These are phyloP conservation scores for Mnemiopsis leidyi DNA, from an alignment of 37 sponge, comb jelly and placozoan species.

Conservation along the genomic window DNA sequence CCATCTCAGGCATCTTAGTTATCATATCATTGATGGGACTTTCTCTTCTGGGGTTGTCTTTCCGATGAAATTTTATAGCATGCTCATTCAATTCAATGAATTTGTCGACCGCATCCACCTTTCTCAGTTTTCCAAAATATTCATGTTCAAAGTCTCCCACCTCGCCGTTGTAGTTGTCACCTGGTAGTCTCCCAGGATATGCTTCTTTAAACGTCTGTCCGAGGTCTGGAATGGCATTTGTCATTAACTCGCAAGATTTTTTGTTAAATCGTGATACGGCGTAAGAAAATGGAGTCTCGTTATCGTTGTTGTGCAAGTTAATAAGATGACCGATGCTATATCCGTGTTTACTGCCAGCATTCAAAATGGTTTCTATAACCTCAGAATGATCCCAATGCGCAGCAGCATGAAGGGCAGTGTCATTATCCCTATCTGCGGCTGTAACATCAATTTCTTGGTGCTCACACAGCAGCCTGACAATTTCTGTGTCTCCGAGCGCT, in stretches of 20 bases:
- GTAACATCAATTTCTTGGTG: background rate
- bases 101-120: background rate
- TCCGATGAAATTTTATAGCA: background rate
- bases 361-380: background rate
- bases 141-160: background rate
- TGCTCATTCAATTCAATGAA: background rate
- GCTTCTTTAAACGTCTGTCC: background rate
- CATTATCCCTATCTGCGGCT: background rate
- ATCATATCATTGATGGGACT: background rate
- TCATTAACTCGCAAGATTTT: background rate
- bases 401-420: slow-evolving; percentile 11
- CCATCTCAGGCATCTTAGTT: background rate
- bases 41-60: background rate
- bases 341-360: background rate
- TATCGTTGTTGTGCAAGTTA: background rate
- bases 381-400: background rate
- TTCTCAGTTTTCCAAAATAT: background rate
- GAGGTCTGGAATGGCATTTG: background rate
- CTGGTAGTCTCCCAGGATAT: background rate
- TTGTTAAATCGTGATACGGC: background rate
- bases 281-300: slow-evolving; percentile 23
- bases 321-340: background rate
- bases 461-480: background rate
- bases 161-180: background rate
- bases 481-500: background rate